Evolutionary conservation across 2,113 vertebrate species (phyloP), one percentile per base, ranked within the genome.

Genomic region (Myxocyprinus asiaticus): DNA sequence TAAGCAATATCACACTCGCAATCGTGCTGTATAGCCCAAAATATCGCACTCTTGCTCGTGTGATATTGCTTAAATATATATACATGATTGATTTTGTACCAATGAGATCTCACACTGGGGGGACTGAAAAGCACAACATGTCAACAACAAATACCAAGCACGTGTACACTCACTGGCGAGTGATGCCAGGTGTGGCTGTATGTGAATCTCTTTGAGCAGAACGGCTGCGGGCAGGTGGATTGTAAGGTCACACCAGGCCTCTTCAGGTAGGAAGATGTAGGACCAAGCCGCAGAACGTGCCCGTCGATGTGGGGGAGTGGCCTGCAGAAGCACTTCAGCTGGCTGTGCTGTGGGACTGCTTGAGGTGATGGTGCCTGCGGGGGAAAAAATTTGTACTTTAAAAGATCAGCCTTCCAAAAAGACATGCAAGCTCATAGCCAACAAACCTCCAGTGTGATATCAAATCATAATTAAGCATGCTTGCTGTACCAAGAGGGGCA

Each of bases 181-280:
- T 63, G 97, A 99, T 72, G 98, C 98, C 50, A 99, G 95, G 74
- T 99, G 98, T 10, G 98, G 98, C 33, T 99, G 98, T 67, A 99
- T 99, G 85, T 99, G 98, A 77, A 99, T 96, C 89, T 99, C 98
- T 75, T 99, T 99, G 7, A 99, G 94, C 74, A 99, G 89, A 65
- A 99, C 97, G 0, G 98, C 97, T 1, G 98, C 95, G 0, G 98
- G 98, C 7, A 99, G 96, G 85, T 99, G 97, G 86, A 99, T 98
- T 0, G 97, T 99, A 63, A 99, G 95, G 87, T 99, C 98, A 7
- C 97, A 98, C 97, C 98, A 99, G n/a, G 97, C 97, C 86, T 99
- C 98, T 86, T 99, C 98, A 0, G 98, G 98, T 56, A 99, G 84
- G 86, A 99, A 99, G 85, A 99, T 98, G 74, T 99, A 99, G 0